Base-by-base conservation (phyloP, 2,113 vertebrate species). In the Rhinogobius similis region DNA sequence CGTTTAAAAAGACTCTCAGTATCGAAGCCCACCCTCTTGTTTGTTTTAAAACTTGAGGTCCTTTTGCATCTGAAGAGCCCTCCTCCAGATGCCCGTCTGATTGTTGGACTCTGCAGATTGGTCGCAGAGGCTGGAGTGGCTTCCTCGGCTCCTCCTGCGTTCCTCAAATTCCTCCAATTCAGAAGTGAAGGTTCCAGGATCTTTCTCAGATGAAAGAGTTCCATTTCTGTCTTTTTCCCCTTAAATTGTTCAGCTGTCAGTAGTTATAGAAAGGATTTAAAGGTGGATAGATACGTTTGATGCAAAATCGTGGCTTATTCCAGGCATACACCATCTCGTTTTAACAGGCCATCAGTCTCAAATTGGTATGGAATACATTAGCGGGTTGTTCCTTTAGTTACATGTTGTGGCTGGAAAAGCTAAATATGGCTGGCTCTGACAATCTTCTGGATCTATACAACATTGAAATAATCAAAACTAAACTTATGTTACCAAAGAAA, bases 201-300 rank as follows among this genome's bases (percentile, higher is more conserved):
- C 3, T 96, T 96, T 96, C 94, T 93, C 92, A 97, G 95, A 98
- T 98, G 94, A 98, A 98, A 98, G 96, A 93, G 92, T 91, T 94
- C 95, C 93, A 94, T 91, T 93, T 96, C 95, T 94, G 94, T n/a
- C n/a, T n/a, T n/a, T n/a, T n/a, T n/a, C n/a, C n/a, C n/a, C n/a
- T n/a, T n/a, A n/a, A n/a, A n/a, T n/a, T n/a, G n/a, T n/a, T n/a
- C n/a, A n/a, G n/a, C n/a, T n/a, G n/a, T n/a, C n/a, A n/a, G n/a
- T n/a, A n/a, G n/a, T n/a, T n/a, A n/a, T n/a, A n/a, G n/a, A n/a
- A n/a, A n/a, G n/a, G n/a, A n/a, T n/a, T n/a, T n/a, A n/a, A n/a
- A n/a, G n/a, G n/a, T n/a, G n/a, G n/a, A n/a, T n/a, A n/a, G n/a
- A n/a, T n/a, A n/a, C n/a, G 95, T 94, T 96, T 92, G 90, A 86